phyloP scores from a whole-genome alignment of 2,797 vertebrate species.

The Diceros bicornis region DNA sequence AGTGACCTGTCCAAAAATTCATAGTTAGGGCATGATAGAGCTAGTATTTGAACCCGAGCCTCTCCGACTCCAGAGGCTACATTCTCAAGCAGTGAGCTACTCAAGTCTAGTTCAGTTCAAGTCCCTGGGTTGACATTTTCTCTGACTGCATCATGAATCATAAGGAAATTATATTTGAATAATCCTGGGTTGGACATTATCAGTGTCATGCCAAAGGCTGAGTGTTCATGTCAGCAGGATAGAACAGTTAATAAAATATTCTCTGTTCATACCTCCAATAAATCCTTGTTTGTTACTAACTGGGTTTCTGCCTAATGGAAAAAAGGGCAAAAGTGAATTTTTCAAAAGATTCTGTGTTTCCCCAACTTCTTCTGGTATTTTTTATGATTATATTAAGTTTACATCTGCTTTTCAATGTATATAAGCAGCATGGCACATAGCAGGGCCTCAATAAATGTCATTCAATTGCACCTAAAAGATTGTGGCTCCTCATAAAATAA shows the following conservation, averaged over 20 bases:
- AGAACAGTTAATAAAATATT: constrained; percentile 41
- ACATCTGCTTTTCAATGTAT: constrained; percentile 6
- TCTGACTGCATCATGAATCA: neutral
- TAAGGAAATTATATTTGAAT: constrained; percentile 12
- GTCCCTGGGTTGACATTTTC: neutral
- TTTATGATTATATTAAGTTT: constrained; percentile 51
- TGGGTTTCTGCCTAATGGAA: neutral
- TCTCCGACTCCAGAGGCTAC: neutral
- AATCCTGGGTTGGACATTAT: neutral
- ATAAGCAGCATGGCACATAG: neutral
- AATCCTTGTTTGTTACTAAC: constrained; percentile 53
- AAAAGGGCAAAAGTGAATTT: neutral
- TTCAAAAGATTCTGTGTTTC: neutral
- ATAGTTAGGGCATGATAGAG: neutral
- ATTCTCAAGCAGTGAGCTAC: neutral
- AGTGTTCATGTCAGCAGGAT: constrained; percentile 1
- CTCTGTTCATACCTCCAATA: neutral
- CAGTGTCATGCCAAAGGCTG: neutral
- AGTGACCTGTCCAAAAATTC: neutral
- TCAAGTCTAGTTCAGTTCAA: neutral
- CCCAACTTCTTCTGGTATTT: neutral
- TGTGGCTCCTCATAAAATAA: constrained; percentile 10
- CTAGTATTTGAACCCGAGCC: neutral
- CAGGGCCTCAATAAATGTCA: neutral
- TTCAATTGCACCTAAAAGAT: neutral